phyloP scores from a whole-genome alignment of 2,797 vertebrate genomes.

The Enteromius anoplus region DNA sequence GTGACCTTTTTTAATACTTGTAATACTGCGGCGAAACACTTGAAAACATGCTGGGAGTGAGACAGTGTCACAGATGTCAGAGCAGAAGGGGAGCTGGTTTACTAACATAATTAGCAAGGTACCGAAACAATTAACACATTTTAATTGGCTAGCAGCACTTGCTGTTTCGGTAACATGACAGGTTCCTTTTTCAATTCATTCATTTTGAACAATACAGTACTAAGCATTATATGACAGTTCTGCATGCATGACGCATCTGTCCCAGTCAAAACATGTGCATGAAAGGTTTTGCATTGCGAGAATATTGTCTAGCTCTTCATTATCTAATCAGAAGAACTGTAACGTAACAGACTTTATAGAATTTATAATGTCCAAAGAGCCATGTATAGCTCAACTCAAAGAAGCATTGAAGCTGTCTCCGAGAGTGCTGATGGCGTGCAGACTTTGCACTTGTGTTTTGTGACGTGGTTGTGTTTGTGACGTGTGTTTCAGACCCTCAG shows the following conservation, averaged over 20 bases:
- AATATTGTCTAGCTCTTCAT: no score
- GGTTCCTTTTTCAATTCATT: neutral
- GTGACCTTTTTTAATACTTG: neutral
- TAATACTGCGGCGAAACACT: neutral
- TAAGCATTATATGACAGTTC: neutral
- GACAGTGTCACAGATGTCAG: constrained; percentile 12
- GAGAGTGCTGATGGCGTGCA: neutral
- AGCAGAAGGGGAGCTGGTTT: constrained; percentile 8
- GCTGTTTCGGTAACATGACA: neutral
- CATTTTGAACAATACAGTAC: neutral
- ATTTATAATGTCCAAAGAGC: neutral
- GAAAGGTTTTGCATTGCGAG: no score
- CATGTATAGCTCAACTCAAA: neutral
- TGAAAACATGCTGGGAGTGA: constrained; percentile 1
- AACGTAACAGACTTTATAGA: neutral
- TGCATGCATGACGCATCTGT: neutral
- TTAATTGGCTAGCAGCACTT: constrained; percentile 19
- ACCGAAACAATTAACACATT: constrained; percentile 3
- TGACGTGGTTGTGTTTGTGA: constrained; percentile 33
- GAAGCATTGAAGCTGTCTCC: neutral
- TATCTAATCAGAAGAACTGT: neutral
- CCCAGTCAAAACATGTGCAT: no score
- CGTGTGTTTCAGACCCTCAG: constrained; percentile 88
- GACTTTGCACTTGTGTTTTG: no score
- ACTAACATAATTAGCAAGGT: constrained; percentile 1